These are phyloP conservation scores for Anastrepha ludens DNA, from an alignment of 1,140 invertebrate species.

Conservation along the genomic window DNA sequence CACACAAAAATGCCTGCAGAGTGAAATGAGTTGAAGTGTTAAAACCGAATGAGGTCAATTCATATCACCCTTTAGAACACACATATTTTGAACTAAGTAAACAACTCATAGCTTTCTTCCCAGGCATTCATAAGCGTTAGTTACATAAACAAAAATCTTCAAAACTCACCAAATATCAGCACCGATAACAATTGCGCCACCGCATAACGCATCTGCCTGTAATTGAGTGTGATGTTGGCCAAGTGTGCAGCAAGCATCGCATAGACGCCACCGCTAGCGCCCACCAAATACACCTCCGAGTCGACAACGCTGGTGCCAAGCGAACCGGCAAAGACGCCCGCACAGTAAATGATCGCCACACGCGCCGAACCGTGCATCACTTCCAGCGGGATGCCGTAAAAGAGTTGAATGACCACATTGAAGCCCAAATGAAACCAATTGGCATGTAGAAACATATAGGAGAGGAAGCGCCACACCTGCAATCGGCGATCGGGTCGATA, in stretches of 20 bases:
- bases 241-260: slow-evolving; percentile 94
- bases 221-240: slow-evolving; percentile 95
- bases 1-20: neutral
- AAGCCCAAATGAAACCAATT: slow-evolving; percentile 97
- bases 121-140: neutral
- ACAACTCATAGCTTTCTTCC: neutral
- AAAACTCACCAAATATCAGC: slow-evolving; percentile 90
- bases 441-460: slow-evolving; percentile 96
- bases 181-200: slow-evolving; percentile 92
- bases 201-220: slow-evolving; percentile 96
- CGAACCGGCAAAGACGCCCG: slow-evolving; percentile 94
- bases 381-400: slow-evolving; percentile 94
- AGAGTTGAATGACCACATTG: slow-evolving; percentile 93
- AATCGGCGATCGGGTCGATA: slow-evolving; percentile 93
- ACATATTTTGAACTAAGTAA: neutral
- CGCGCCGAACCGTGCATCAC: slow-evolving; percentile 95
- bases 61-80: neutral
- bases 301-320: slow-evolving; percentile 94
- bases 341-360: slow-evolving; percentile 93
- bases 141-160: neutral
- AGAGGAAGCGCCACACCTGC: slow-evolving; percentile 95
- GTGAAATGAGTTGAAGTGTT: neutral
- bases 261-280: slow-evolving; percentile 95
- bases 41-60: neutral
- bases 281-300: slow-evolving; percentile 93